Base-by-base conservation (phyloP, 92 coral and sea anemone species). In the Galaxea fascicularis region DNA sequence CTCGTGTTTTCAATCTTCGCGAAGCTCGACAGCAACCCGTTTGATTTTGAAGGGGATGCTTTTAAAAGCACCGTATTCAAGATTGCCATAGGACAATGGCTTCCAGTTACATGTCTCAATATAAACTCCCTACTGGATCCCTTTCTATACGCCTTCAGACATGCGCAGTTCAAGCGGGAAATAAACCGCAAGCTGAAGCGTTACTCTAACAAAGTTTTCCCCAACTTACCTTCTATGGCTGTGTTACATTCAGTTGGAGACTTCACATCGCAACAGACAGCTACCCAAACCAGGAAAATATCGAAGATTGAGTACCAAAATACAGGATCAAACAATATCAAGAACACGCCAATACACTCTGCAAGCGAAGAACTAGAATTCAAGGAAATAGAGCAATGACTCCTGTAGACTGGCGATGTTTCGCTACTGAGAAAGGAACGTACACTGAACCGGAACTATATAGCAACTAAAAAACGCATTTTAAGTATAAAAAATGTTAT, bases 61-160 rank as follows among this genome's bases (percentile, higher is more conserved):
- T 90, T 90, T 73, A 63, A 90, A 91, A 90, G 90, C 73, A 93
- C 94, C 46, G 76, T 85, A 51, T 90, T 85, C 75, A 93, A 93
- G 79, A 91, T 93, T 76, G 73, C 78, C 20, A 85, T 90, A 53
- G 96, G 96, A 35, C 96, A 93, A 85, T 93, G 96, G 96, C 82
- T 93, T 3, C 96, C 96, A 0, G 96, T 93, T 71, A 93, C 96
- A 53, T 93, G 96, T 67, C 85, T 93, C 77, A 90, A 88, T 29
- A 88, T 93, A 25, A 93, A 93, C 66, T 89, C 96, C 62, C 71
- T 93, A 39, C 87, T 90, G 60, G 96, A 93, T 54, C 96, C 96
- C 12, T 90, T 90, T 31, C 82, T 93, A 60, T 93, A 90, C 29
- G 94, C 96, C 4, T 93, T 84, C 73, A 80, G 91, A 59, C 93